These are phyloP conservation scores for Temnopleurus reevesii DNA, from an alignment of 53 echinoderm and acorn worm genomes.

Conservation along the genomic window DNA sequence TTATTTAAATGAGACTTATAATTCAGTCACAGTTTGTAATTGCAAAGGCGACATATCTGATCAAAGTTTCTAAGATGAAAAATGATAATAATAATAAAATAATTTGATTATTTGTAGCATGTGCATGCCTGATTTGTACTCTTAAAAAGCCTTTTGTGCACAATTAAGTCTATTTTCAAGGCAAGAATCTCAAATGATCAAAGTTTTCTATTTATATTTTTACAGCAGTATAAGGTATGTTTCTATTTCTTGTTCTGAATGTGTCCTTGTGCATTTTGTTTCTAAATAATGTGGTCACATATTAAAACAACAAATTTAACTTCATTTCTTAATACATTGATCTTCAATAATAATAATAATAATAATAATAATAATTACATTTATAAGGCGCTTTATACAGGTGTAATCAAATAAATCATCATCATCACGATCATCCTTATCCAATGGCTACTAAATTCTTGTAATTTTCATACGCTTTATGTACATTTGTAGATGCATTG, in stretches of 20 bases:
- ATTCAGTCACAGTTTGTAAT: background rate
- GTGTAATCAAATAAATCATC: too few relatives aligned
- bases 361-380: too few relatives aligned
- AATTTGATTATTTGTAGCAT: background rate
- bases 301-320: too few relatives aligned
- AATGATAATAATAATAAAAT: background rate
- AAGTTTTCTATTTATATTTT: background rate
- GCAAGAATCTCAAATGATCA: background rate
- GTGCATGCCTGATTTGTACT: background rate
- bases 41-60: background rate
- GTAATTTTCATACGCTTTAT: too few relatives aligned
- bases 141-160: too few relatives aligned
- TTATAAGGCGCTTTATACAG: too few relatives aligned
- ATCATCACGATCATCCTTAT: too few relatives aligned
- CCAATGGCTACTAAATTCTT: too few relatives aligned
- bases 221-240: slow-evolving; percentile 6
- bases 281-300: background rate
- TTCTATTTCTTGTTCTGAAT: background rate
- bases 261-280: background rate
- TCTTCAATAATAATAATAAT: background rate
- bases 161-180: background rate
- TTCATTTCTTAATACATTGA: too few relatives aligned
- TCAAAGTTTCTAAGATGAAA: background rate
- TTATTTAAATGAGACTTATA: background rate
- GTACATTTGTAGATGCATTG: too few relatives aligned